Base-by-base conservation (phyloP, 2,113 vertebrate genomes). In the Albula glossodonta region DNA sequence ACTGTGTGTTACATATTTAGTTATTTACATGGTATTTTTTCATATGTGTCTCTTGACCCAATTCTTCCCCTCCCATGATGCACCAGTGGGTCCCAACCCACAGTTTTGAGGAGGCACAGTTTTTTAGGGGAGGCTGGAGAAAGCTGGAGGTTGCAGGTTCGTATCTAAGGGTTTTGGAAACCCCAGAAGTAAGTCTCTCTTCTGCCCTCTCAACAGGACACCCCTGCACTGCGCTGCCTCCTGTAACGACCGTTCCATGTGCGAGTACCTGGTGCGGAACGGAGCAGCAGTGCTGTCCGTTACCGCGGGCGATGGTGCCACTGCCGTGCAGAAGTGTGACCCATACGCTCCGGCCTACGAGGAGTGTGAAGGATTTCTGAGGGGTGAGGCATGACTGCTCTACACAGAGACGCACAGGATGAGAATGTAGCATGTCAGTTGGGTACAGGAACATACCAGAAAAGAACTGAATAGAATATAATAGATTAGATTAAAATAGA, bases 191-290 rank as follows among this genome's bases (percentile, higher is more conserved):
- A 41, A 41, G 31, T 51, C 22, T 51, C 48, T 19, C 19, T 41
- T 2, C 17, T 22, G 7, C n/a, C n/a, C 1, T 41, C 8, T 1
- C 51, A 41, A 0, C 88, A 98, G 97, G 97, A 98, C 97, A 0
- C 97, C 97, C 0, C 86, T 98, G 88, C 97, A 98, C 83, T 98
- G 97, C 0, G 96, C 97, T 0, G 97, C 97, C 0, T 97, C 97
- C 0, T 98, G 97, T 88, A 98, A 98, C 0, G 97, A 98, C 92
- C 95, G 93, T 0, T 82, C 90, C 1, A 93, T 98, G 86, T 98
- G 97, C 56, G 95, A 95, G 57, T 96, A 95, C 2, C 80, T 98
- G 92, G 96, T 98, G 87, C 95, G 96, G 63, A 97, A 94, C 0
- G 97, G 97, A 0, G 97, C 96, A 0, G 97, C 97, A 0, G 93